A percentile compares a stretch with the other conserved stretches of the same genome.
phyloP scores from a whole-genome alignment of 2,888 invertebrate genomes.

The Autographa pulchrina region DNA sequence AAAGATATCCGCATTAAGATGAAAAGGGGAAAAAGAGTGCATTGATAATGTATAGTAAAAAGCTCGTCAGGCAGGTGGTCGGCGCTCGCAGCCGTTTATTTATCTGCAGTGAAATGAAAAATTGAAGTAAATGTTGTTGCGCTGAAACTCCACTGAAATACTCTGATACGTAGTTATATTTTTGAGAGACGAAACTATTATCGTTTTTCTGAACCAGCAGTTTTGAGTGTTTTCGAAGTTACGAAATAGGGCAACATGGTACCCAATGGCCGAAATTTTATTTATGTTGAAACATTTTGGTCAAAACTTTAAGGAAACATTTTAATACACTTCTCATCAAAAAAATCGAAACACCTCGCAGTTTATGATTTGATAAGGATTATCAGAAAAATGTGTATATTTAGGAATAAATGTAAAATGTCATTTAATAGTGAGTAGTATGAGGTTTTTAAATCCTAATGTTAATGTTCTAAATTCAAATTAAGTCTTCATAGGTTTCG shows the following conservation, averaged over 20 bases:
- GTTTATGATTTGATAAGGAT: no score
- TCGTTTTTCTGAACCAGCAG: slow-evolving; percentile 21
- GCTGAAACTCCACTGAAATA: slow-evolving; percentile 50
- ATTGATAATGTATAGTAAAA: slow-evolving; percentile 64
- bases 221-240: slow-evolving; percentile 18
- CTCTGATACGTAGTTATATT: slow-evolving; percentile 33
- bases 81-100: slow-evolving; percentile 69
- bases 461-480: no score
- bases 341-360: no score
- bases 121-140: slow-evolving; percentile 70
- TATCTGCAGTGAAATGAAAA: slow-evolving; percentile 77
- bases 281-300: no score
- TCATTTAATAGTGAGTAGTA: no score
- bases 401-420: no score
- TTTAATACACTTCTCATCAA: no score
- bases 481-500: no score
- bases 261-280: neutral
- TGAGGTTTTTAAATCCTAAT: no score
- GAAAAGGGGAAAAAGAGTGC: slow-evolving; percentile 53
- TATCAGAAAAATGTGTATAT: no score
- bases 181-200: slow-evolving; percentile 28
- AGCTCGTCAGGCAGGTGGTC: slow-evolving; percentile 75
- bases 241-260: slow-evolving; percentile 6
- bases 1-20: slow-evolving; percentile 56
- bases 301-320: no score